Base-by-base conservation (phyloP, 2,797 vertebrate genomes). In the Silurus lanzhouensis region DNA sequence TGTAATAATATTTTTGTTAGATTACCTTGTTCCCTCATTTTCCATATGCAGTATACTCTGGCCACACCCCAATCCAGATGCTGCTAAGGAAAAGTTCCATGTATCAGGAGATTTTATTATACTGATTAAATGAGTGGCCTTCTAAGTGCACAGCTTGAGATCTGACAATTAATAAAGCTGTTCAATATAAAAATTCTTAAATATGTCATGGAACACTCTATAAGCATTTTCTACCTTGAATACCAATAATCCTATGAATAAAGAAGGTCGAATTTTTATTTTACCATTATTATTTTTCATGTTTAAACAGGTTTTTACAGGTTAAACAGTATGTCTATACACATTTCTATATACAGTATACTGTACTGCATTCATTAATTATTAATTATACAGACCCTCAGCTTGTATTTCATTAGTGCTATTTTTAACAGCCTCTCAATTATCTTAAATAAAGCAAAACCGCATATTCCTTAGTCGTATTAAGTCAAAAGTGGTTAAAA, bases 1-100 rank as follows among this genome's bases (percentile, higher is more conserved):
- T 95, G 93, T 63, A 91, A 96, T 94, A 96, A 96, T 97, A 97
- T 97, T 97, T 96, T 96, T 91, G 87, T 95, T 95, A 95, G 95
- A 96, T 96, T 96, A 95, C 92, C 92, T 89, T 92, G 93, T 93
- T 94, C 93, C 93, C 92, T 89, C 89, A 91, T 92, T 94, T 93
- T 94, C 91, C 92, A 93, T 92, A 92, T 93, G 91, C 89, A 93
- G 93, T 93, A 92, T 94, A 95, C 94, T 92, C 93, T 58, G 38
- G 58, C 66, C 55, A 63, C 52, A 10, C 83, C 64, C 71, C 93
- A 89, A 93, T 92, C 90, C 91, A 19, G 74, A 83, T n/a, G 82
- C 44, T 87, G 76, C 14, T 76, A 88, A 93, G 93, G 92, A 93
- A 95, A 92, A 94, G 92, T 89, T 91, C 66, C 83, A 86, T 71